Evolutionary conservation across 2,113 vertebrate genomes (phyloP).

Genomic region (Zingel zingel): DNA sequence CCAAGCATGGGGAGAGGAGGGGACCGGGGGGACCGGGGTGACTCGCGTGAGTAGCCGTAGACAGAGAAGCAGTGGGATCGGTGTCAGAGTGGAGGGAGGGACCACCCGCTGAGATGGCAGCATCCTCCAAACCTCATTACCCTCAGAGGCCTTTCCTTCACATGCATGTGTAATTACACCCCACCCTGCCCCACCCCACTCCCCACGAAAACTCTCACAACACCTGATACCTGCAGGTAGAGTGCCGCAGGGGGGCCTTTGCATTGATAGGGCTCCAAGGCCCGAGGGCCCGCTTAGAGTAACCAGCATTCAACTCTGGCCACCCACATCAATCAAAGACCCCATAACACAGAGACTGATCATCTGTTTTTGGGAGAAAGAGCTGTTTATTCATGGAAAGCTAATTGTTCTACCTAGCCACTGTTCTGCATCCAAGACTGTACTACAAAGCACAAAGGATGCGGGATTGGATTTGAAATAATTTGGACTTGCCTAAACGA

Average conservation of each 20-base stretch:
- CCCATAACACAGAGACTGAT: slow-evolving; percentile 71
- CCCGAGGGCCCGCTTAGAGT: slow-evolving; percentile 71
- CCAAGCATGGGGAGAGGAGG: slow-evolving; percentile 50
- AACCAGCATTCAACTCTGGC: slow-evolving; percentile 73
- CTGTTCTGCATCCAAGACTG: slow-evolving; percentile 70
- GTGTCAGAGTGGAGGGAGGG: slow-evolving; percentile 67
- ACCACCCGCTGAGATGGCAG: slow-evolving; percentile 84
- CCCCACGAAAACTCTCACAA: slow-evolving; percentile 66
- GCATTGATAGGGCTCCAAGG: slow-evolving; percentile 69
- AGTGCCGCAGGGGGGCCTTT: slow-evolving; percentile 59
- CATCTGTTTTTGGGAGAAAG: slow-evolving; percentile 75
- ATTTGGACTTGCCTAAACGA: slow-evolving; percentile 77
- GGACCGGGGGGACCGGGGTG: slow-evolving; percentile 42
- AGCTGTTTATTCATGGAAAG: slow-evolving; percentile 70
- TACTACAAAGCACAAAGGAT: slow-evolving; percentile 73
- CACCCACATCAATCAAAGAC: slow-evolving; percentile 83
- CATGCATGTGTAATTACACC: slow-evolving; percentile 86
- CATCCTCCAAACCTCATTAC: slow-evolving; percentile 83
- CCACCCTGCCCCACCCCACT: slow-evolving; percentile 62
- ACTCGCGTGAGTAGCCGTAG: slow-evolving; percentile 81
- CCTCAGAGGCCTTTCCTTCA: slow-evolving; percentile 77
- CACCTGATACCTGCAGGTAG: slow-evolving; percentile 85
- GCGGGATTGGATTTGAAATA: slow-evolving; percentile 63
- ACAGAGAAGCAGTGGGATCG: slow-evolving; percentile 77
- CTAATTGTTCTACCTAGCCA: slow-evolving; percentile 78